Conservation (phyloP, 2,797 vertebrate genomes). For the Cirrhinus molitorella region DNA sequence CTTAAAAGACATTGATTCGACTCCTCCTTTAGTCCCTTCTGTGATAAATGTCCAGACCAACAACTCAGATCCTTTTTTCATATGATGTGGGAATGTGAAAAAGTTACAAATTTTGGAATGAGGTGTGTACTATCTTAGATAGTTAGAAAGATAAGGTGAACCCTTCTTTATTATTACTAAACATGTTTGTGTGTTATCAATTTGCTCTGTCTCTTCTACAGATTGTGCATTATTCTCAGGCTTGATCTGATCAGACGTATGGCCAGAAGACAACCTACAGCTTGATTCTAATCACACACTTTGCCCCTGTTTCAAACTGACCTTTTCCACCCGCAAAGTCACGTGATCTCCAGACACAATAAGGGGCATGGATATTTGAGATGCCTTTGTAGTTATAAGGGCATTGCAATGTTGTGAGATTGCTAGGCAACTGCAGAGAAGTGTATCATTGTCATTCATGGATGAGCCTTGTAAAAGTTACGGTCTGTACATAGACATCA, state of each 20-base stretch:
- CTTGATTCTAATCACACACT: constrained; percentile 40
- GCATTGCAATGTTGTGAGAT: constrained; percentile 5
- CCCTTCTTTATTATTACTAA: too few relatives aligned
- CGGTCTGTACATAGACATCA: background rate
- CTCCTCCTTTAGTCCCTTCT: too few relatives aligned
- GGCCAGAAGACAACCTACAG: constrained; percentile 23
- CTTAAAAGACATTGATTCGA: too few relatives aligned
- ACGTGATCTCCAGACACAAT: constrained; percentile 47
- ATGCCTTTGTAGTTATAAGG: constrained; percentile 48
- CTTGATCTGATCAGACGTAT: constrained; percentile 25
- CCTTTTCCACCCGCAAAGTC: constrained; percentile 45
- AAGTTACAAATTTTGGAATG: too few relatives aligned
- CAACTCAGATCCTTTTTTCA: too few relatives aligned
- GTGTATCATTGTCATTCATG: constrained; percentile 29
- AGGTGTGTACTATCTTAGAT: too few relatives aligned
- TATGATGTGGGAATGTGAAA: too few relatives aligned
- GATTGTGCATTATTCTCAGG: background rate
- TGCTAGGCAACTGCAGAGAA: constrained; percentile 43
- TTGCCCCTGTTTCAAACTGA: constrained; percentile 44
- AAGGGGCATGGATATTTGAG: constrained; percentile 19
- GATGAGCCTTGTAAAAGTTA: background rate
- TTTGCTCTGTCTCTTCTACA: constrained; percentile 4
- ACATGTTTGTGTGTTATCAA: constrained; percentile 12
- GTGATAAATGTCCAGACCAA: too few relatives aligned
- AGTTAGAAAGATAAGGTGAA: too few relatives aligned